A percentile compares a stretch with the other conserved stretches of the same genome.
Evolutionary conservation across 1,140 invertebrate species (phyloP).

Genomic region (Drosophila mayri): DNA sequence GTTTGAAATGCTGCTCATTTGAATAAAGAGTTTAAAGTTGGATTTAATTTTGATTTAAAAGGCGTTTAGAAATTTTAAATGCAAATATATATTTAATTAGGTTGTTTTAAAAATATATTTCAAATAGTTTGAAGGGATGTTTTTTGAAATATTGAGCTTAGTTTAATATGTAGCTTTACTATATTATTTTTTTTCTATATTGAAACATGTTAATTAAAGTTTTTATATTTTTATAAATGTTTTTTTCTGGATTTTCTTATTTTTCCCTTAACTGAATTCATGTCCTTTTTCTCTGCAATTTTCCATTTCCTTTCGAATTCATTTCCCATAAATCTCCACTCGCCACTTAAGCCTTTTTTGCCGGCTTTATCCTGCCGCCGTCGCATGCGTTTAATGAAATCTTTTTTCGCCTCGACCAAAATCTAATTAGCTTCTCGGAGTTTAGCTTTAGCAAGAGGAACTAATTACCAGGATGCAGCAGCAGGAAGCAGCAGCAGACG

Average conservation of each 20-base stretch:
- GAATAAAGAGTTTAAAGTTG: constrained; percentile 7
- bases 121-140: not conserved
- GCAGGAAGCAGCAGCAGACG: constrained; percentile 25
- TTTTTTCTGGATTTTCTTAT: not conserved
- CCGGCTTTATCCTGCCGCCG: constrained; percentile 11
- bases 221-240: not conserved
- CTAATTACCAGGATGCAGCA: constrained; percentile 67
- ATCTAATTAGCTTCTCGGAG: constrained; percentile 73
- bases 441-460: constrained; percentile 59
- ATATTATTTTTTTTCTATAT: no score
- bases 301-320: not conserved
- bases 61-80: not conserved
- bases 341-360: constrained; percentile 32
- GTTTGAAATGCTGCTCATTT: constrained; percentile 50
- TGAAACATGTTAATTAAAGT: no score
- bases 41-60: not conserved
- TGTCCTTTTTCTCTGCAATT: not conserved
- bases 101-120: not conserved
- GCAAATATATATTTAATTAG: not conserved
- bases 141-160: no score
- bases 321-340: constrained; percentile 17
- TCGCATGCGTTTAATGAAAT: constrained; percentile 72
- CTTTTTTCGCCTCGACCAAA: constrained; percentile 64
- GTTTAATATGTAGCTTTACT: no score
- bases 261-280: not conserved